Base-by-base conservation (phyloP, 2,888 invertebrate species). In the Lacanobia oleracea region DNA sequence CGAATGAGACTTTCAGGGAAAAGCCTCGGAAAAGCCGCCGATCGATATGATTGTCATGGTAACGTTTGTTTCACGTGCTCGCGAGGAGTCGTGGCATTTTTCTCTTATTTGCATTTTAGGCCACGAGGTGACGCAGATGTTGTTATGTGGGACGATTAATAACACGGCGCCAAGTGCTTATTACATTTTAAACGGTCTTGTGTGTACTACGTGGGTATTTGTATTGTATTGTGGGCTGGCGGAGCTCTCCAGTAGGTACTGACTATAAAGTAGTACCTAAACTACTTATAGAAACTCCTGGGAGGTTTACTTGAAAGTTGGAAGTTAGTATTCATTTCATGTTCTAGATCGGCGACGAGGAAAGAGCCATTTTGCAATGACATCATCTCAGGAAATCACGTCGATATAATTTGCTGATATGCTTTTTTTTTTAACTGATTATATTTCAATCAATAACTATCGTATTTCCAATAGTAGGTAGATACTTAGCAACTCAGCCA, bases 1-100 rank as follows among this genome's bases (percentile, higher is more conserved):
- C 95, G 93, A 94, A 89, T 91, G 93, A 88, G 88, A 89, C 89
- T 91, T 94, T 94, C 93, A 94, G 93, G 91, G 90, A 94, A 90
- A 94, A 93, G 93, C 93, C 93, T 95, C 93, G 94, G 95, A 93
- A 95, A 95, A 94, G 94, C 94, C 95, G 92, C 91, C 92, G 95
- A 91, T 96, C 96, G 95, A 96, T 96, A 95, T 85, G 62, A 93
- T 96, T 90, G 92, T 88, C 93, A 95, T 95, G 92, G 94, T 79
- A 91, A 95, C 94, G 94, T 91, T 92, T 94, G 95, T 94, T 95
- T 95, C 92, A 94, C 91, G 93, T 94, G 93, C 87, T 89, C 85
- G 87, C 81, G 87, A 92, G 91, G 90, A 92, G 88, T 90, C 89
- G 88, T 86, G 89, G 89, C 86, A 88, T 92, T 93, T 93, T 93